These are phyloP conservation scores for Malurus leucopterus DNA, from an alignment of 2,797 vertebrate genomes.

Conservation along the genomic window DNA sequence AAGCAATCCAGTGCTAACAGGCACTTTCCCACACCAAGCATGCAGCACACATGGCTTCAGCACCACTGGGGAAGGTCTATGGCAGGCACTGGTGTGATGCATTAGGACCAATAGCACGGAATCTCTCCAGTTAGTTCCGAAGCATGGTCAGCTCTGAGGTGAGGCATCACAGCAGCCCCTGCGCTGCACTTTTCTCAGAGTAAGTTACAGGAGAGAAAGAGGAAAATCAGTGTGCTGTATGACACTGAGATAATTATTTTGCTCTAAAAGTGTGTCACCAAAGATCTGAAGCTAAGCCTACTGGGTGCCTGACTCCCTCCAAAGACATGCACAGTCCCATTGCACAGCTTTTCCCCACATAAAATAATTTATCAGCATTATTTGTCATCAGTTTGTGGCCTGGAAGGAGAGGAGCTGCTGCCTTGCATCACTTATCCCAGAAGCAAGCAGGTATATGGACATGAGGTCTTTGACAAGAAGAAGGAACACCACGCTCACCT, in stretches of 20 bases:
- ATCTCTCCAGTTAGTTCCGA: neutral
- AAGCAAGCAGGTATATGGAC: neutral
- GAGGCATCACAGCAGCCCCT: neutral
- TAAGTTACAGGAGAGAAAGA: neutral
- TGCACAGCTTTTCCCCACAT: neutral
- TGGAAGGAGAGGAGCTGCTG: neutral
- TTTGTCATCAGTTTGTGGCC: neutral
- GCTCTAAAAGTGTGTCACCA: neutral
- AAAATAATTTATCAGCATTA: neutral
- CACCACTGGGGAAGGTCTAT: neutral
- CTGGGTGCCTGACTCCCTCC: neutral
- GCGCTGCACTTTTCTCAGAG: neutral
- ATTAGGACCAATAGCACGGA: neutral
- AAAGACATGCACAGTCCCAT: fast-evolving
- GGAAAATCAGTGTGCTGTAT: neutral
- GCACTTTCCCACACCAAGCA: neutral
- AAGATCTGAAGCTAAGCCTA: neutral
- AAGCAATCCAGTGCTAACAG: neutral
- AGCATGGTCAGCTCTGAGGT: neutral
- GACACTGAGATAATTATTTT: neutral
- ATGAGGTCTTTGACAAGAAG: neutral
- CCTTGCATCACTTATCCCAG: fast-evolving
- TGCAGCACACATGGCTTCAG: neutral
- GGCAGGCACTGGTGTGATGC: neutral
- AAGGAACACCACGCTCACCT: constrained; percentile 75